Percentiles rank a stretch among this genome's conserved stretches.
phyloP scores from a whole-genome alignment of 2,888 invertebrate genomes.

The Colletes collaris region DNA sequence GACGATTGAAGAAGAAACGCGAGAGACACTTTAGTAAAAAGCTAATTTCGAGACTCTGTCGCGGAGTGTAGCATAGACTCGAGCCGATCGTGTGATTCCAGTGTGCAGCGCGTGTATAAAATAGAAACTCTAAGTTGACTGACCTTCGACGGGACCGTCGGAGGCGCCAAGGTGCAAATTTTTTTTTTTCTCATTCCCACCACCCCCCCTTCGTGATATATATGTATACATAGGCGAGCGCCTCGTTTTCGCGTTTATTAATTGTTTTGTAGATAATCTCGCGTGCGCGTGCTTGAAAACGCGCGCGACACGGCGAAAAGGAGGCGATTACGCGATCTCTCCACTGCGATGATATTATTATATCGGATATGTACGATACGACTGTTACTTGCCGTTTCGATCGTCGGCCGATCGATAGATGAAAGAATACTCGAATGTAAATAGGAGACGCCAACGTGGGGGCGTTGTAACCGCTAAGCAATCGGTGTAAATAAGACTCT shows the following conservation, averaged over 20 bases:
- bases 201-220: slow-evolving; percentile 27
- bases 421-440: slow-evolving; percentile 62
- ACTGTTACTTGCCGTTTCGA: slow-evolving; percentile 36
- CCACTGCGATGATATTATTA: slow-evolving; percentile 16
- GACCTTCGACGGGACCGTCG: slow-evolving; percentile 42
- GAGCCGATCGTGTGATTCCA: slow-evolving; percentile 22
- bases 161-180: slow-evolving; percentile 46
- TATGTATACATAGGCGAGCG: slow-evolving; percentile 31
- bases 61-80: not conserved
- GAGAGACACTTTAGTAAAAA: too few relatives aligned
- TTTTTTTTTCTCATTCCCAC: not conserved
- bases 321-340: slow-evolving; percentile 49
- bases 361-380: slow-evolving; percentile 36
- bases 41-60: too few relatives aligned
- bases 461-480: slow-evolving; percentile 66
- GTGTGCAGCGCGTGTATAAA: slow-evolving; percentile 54
- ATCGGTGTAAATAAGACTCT: slow-evolving; percentile 69
- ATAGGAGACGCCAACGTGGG: slow-evolving; percentile 44
- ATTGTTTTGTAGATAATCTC: slow-evolving; percentile 46
- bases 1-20: too few relatives aligned
- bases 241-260: slow-evolving; percentile 30
- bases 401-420: slow-evolving; percentile 35
- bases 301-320: slow-evolving; percentile 16
- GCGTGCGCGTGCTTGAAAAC: slow-evolving; percentile 1
- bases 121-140: slow-evolving; percentile 64